Conservation (phyloP, 2,888 invertebrate species). For the Cistogaster globosa region DNA sequence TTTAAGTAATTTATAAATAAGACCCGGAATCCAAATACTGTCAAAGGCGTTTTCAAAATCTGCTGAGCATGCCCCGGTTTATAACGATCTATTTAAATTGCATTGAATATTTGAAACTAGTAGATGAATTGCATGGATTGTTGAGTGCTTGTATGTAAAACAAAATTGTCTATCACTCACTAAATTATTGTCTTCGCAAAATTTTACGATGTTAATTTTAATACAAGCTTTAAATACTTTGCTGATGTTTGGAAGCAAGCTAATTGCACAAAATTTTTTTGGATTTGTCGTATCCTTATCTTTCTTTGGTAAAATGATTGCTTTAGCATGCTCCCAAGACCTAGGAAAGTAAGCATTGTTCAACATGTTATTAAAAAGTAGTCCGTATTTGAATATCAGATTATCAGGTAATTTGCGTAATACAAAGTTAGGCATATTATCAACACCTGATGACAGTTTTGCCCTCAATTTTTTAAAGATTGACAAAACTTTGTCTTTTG, state of each 20-base stretch:
- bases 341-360: slow-evolving; percentile 36
- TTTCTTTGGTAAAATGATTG: slow-evolving; percentile 15
- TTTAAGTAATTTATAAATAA: too few relatives aligned
- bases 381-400: slow-evolving; percentile 6
- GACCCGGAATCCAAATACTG: too few relatives aligned
- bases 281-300: background rate
- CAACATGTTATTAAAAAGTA: slow-evolving; percentile 26
- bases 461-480: too few relatives aligned
- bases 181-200: background rate
- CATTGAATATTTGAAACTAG: slow-evolving; percentile 14
- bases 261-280: too few relatives aligned
- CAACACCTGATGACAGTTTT: too few relatives aligned
- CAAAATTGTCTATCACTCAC: background rate
- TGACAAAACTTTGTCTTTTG: too few relatives aligned
- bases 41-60: too few relatives aligned
- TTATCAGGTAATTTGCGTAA: too few relatives aligned
- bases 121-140: background rate
- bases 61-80: too few relatives aligned
- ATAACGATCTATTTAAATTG: slow-evolving; percentile 28
- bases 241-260: too few relatives aligned
- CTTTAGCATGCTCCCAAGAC: background rate
- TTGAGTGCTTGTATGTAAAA: background rate
- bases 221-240: slow-evolving; percentile 3
- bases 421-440: too few relatives aligned
- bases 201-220: slow-evolving; percentile 16